Evolutionary conservation across 2,797 vertebrate species (phyloP).

Genomic region (Falco cherrug): DNA sequence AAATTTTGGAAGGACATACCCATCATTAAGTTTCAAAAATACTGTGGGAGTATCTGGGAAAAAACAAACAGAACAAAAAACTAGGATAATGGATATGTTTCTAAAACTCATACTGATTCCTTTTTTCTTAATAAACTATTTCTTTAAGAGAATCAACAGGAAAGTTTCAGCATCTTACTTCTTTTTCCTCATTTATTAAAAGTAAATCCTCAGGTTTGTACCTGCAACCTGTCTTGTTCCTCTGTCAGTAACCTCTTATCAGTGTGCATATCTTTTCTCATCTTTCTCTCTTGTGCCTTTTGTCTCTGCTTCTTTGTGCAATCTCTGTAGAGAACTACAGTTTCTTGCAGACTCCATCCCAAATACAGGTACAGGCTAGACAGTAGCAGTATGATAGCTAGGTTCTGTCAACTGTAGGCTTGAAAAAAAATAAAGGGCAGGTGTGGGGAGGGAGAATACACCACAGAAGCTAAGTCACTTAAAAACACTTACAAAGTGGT

Average conservation of each 20-base stretch:
- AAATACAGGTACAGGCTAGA: rapidly evolving
- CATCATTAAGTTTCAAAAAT: neutral
- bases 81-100: neutral
- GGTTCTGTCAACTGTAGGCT: neutral
- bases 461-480: neutral
- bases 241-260: neutral
- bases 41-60: neutral
- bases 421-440: neutral
- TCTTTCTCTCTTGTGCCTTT: neutral
- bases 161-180: neutral
- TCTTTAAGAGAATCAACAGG: neutral
- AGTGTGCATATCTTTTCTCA: rapidly evolving
- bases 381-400: neutral
- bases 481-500: neutral
- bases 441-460: rapidly evolving
- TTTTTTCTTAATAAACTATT: neutral
- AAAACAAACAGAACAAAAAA: neutral
- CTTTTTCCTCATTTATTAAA: neutral
- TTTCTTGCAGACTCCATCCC: neutral
- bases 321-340: neutral
- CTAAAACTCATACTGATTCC: neutral
- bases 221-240: neutral
- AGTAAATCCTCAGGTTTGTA: neutral
- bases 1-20: neutral
- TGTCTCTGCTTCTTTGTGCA: neutral